Evolutionary conservation across 2,113 vertebrate species (phyloP), one percentile per base, ranked within the genome.

Genomic region (Lutjanus erythropterus): DNA sequence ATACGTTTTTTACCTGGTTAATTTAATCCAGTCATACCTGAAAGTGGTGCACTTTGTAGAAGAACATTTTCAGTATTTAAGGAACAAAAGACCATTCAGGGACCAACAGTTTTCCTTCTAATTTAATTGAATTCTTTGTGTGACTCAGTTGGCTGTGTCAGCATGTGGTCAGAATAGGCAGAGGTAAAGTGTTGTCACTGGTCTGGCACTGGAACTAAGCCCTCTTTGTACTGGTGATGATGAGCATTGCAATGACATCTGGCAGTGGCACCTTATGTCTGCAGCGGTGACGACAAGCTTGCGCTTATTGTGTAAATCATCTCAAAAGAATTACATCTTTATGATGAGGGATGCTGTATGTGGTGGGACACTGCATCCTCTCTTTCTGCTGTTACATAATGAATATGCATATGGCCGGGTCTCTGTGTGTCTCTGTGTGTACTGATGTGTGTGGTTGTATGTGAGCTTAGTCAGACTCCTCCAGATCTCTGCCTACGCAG

Each of bases 381-480:
- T 91, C 76, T 84, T 29, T 78, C 33, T 56, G 31, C 60, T 71
- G 67, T 90, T 88, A 89, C 78, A 80, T 89, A 89, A 91, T 91
- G 71, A 89, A 88, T 88, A 88, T 89, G 83, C 85, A 89, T 78
- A 81, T 69, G 80, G 55, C 47, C 31, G 62, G 59, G 68, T 75
- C 65, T 73, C 65, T 73, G 69, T 80, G 72, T 75, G 70, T 73
- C 71, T 81, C n/a, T 78, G 81, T 90, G 84, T 78, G 72, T 58
- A 31, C 77, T 78, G 78, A 75, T 88, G 89, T 85, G 88, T 88
- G 90, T 74, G 81, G 86, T 85, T 86, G 80, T 83, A 82, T 86
- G 86, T 91, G 86, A 92, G 86, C 59, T 90, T 88, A 91, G 82
- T 77, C 90, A 86, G 78, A 85, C 88, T 89, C 88, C 89, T 90